phyloP scores from a whole-genome alignment of 2,888 invertebrate species.

The Epirrhoe alternata region DNA sequence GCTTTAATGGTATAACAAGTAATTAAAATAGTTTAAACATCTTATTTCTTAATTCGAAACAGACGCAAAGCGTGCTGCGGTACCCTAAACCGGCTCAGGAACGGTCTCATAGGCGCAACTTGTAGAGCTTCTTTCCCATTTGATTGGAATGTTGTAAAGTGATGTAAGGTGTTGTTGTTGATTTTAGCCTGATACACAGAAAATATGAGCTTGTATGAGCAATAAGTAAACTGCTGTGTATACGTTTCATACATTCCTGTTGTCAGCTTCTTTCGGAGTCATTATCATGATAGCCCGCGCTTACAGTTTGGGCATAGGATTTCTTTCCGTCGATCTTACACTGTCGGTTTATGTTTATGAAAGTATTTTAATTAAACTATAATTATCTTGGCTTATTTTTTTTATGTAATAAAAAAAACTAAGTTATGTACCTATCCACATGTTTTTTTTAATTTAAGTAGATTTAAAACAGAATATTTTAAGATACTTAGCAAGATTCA shows the following conservation, averaged over 20 bases:
- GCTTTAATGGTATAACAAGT: not conserved
- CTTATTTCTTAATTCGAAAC: slow-evolving; percentile 2
- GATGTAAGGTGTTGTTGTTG: slow-evolving; percentile 45
- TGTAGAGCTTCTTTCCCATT: slow-evolving; percentile 41
- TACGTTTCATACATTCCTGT: slow-evolving; percentile 4
- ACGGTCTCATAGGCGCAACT: slow-evolving; percentile 36
- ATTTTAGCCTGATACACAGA: slow-evolving; percentile 35
- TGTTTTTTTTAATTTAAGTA: too few species aligned
- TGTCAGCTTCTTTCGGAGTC: not conserved
- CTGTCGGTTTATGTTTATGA: too few species aligned
- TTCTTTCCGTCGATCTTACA: too few species aligned
- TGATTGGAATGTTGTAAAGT: slow-evolving; percentile 46
- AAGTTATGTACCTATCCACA: too few species aligned
- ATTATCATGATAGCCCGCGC: too few species aligned
- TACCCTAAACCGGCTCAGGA: slow-evolving; percentile 38
- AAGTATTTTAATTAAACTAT: too few species aligned
- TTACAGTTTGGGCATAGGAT: too few species aligned
- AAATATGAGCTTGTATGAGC: slow-evolving; percentile 25
- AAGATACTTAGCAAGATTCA: too few species aligned
- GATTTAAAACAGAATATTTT: too few species aligned
- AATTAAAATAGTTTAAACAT: not conserved
- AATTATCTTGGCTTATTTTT: too few species aligned
- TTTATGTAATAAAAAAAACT: too few species aligned
- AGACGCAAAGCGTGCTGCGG: slow-evolving; percentile 16
- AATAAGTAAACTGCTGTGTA: slow-evolving; percentile 13